phyloP scores from a whole-genome alignment of 2,888 invertebrate genomes.

The Ichneumoninae sp. region DNA sequence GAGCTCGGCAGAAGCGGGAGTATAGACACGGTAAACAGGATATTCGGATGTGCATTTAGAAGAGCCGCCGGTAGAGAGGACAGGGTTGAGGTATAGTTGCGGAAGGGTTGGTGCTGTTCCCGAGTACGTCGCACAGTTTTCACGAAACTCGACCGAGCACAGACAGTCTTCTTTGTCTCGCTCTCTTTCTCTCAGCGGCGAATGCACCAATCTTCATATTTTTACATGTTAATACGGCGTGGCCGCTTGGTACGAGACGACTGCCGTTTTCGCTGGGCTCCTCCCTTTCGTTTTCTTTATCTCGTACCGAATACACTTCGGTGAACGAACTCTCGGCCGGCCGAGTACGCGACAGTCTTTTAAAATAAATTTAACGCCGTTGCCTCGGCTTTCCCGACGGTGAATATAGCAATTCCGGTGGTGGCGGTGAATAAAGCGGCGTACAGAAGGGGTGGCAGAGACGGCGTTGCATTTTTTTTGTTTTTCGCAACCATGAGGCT shows the following conservation, averaged over 20 bases:
- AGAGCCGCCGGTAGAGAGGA: constrained; percentile 56
- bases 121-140: constrained; percentile 52
- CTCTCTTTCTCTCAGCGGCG: constrained; percentile 36
- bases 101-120: background rate
- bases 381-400: background rate
- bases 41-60: constrained; percentile 72
- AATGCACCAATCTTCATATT: constrained; percentile 71
- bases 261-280: constrained; percentile 18
- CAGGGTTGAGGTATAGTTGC: constrained; percentile 22
- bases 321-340: constrained; percentile 8
- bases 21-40: constrained; percentile 70
- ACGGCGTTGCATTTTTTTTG: background rate
- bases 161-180: background rate
- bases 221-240: constrained; percentile 67
- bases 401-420: constrained; percentile 28
- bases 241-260: constrained; percentile 24
- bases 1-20: constrained; percentile 37
- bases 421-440: constrained; percentile 8
- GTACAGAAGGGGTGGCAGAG: constrained; percentile 17
- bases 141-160: constrained; percentile 28
- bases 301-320: constrained; percentile 40
- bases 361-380: background rate
- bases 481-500: background rate
- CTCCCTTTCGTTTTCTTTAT: constrained; percentile 35
- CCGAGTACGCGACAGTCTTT: constrained; percentile 27